phyloP scores from a whole-genome alignment of 2,888 invertebrate genomes.

The Catocala fraxini region DNA sequence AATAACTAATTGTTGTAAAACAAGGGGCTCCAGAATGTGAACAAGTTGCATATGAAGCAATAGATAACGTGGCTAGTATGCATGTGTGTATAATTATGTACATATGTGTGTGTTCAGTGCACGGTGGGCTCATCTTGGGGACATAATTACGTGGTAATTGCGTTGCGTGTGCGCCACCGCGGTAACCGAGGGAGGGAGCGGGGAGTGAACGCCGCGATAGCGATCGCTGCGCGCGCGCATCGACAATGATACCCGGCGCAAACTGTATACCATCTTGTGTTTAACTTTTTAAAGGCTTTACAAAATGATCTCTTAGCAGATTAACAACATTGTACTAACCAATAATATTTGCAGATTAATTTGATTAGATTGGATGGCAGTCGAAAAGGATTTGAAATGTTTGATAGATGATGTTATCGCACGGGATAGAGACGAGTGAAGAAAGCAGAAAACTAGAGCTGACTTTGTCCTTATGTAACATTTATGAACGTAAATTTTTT shows the following conservation, averaged over 20 bases:
- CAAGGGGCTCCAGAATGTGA: conserved; percentile 13
- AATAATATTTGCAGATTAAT: too few species aligned
- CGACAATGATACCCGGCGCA: not conserved
- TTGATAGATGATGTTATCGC: too few species aligned
- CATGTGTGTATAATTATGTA: conserved; percentile 1
- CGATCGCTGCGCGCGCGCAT: conserved; percentile 27
- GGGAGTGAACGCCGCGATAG: conserved; percentile 18
- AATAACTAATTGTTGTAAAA: conserved; percentile 6
- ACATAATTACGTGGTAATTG: conserved; percentile 40
- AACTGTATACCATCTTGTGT: not conserved
- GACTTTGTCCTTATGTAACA: too few species aligned
- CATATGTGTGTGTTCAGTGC: conserved; percentile 11
- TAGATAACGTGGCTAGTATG: not conserved
- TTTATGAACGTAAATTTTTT: too few species aligned
- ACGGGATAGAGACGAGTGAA: too few species aligned
- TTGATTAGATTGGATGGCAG: too few species aligned
- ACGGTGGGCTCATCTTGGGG: conserved; percentile 14
- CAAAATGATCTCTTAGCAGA: not conserved
- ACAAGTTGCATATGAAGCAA: conserved; percentile 10
- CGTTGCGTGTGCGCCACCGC: conserved; percentile 20
- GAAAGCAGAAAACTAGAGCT: too few species aligned
- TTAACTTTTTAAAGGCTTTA: conserved; percentile 1
- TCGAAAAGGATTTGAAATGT: too few species aligned
- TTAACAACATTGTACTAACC: not conserved
- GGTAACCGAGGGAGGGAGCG: not conserved